Conservation (phyloP, 2,113 vertebrate genomes). For the Ptilonorhynchus violaceus region DNA sequence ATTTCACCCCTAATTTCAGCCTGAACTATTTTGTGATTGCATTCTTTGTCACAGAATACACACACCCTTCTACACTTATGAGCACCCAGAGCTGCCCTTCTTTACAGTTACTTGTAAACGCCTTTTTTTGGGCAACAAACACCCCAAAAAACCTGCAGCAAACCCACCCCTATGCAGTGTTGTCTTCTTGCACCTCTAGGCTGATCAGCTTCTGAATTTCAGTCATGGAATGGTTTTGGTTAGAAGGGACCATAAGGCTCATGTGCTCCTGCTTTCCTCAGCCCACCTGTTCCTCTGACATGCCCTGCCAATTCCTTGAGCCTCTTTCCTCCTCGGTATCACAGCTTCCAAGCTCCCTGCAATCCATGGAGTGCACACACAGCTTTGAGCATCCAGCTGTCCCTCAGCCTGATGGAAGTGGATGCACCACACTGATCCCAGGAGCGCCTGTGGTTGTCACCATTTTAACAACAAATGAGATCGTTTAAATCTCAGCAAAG, state of each 20-base stretch:
- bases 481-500: neutral
- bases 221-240: neutral
- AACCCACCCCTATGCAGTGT: accelerated
- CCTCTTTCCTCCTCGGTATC: neutral
- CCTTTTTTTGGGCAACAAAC: neutral
- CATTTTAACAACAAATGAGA: neutral
- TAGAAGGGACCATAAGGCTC: too few relatives aligned
- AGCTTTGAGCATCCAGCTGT: neutral
- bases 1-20: neutral
- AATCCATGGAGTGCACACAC: accelerated
- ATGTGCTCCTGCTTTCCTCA: neutral
- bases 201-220: neutral
- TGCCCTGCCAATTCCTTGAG: neutral
- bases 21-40: neutral
- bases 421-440: neutral
- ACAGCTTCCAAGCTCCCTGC: neutral
- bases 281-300: neutral
- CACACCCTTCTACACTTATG: accelerated
- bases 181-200: neutral
- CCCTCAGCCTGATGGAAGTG: neutral
- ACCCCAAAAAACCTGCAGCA: neutral
- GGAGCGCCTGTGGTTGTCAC: neutral
- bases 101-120: neutral
- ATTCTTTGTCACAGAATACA: neutral
- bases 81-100: neutral